These are phyloP conservation scores for Siniperca obscura DNA, from an alignment of 2,797 vertebrate species.

Conservation along the genomic window DNA sequence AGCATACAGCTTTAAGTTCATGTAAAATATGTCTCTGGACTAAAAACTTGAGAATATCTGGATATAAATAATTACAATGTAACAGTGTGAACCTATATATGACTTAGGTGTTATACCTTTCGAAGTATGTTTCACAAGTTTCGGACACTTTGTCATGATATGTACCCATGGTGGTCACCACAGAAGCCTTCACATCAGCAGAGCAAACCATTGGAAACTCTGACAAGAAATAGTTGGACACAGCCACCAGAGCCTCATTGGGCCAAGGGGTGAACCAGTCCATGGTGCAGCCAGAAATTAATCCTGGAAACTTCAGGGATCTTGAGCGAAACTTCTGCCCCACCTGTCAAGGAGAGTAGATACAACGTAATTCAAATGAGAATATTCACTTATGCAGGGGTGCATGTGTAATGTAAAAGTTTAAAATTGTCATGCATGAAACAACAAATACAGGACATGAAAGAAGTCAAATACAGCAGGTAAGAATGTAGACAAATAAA, in stretches of 20 bases:
- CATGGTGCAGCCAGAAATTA: constrained; percentile 92
- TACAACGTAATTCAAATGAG: background rate
- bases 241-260: constrained; percentile 89
- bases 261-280: constrained; percentile 94
- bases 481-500: background rate
- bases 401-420: background rate
- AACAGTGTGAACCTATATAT: background rate
- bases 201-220: constrained; percentile 88
- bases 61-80: background rate
- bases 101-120: constrained; percentile 78
- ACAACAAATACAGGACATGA: background rate
- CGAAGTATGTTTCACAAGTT: constrained; percentile 90
- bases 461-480: background rate
- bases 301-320: constrained; percentile 91
- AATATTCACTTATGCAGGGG: background rate
- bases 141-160: constrained; percentile 91
- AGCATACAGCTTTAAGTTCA: constrained; percentile 78
- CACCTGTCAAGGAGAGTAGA: constrained; percentile 65
- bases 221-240: constrained; percentile 90
- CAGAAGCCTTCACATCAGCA: constrained; percentile 83
- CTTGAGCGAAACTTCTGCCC: constrained; percentile 91
- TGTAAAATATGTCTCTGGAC: constrained; percentile 3
- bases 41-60: background rate
- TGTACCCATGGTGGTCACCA: constrained; percentile 90
- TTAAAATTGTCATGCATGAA: background rate